Evolutionary conservation across 1,140 invertebrate species (phyloP).

Genomic region (Hirudo medicinalis): DNA sequence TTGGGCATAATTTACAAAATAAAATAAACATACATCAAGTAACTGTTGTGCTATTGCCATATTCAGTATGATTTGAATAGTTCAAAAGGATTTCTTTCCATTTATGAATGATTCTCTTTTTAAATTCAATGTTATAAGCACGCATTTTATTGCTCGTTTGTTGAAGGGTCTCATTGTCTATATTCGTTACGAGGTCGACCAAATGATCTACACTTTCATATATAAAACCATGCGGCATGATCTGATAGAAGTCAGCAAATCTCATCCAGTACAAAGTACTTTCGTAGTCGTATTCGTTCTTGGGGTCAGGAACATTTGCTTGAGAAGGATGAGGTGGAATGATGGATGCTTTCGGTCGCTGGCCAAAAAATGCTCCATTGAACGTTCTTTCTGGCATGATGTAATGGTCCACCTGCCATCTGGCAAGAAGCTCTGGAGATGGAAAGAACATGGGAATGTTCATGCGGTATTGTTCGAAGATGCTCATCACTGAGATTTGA

Average conservation of each 20-base stretch:
- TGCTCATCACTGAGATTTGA: conserved; percentile 18
- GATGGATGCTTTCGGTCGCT: conserved; percentile 1
- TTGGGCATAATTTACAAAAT: no score
- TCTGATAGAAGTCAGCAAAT: conserved; percentile 16
- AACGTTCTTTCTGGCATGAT: conserved; percentile 12
- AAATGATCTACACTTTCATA: conserved; percentile 6
- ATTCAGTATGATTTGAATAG: no score
- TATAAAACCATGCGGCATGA: conserved; percentile 3
- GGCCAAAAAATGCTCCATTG: background rate
- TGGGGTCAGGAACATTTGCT: conserved; percentile 20
- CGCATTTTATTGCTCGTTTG: background rate
- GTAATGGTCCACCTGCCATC: background rate
- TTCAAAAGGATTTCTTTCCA: background rate
- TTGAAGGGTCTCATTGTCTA: background rate
- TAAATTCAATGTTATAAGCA: conserved; percentile 4
- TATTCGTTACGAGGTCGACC: background rate
- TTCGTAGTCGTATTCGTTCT: conserved; percentile 15
- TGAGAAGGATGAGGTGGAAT: conserved; percentile 17
- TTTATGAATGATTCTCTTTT: background rate
- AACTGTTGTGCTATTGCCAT: no score
- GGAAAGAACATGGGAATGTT: conserved; percentile 20
- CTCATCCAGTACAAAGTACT: conserved; percentile 14
- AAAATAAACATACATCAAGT: no score
- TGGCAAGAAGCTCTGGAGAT: conserved; percentile 12
- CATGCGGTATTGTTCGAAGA: conserved; percentile 20